Evolutionary conservation across 1,140 invertebrate genomes (phyloP).

Genomic region (Trichogramma pretiosum): DNA sequence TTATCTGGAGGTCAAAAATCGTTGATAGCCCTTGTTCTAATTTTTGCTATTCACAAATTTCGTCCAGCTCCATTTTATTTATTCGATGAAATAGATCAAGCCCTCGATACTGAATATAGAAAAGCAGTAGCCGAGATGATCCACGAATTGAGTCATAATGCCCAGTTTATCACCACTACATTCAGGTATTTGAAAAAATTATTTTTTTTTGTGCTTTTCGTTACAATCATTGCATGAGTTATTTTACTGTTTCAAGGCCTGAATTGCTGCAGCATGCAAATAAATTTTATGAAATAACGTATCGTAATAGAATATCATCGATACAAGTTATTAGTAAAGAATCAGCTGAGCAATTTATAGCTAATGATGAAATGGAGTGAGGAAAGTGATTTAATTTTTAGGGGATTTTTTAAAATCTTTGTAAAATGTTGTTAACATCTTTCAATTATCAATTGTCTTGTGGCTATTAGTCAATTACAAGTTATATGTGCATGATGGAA

Average conservation of each 20-base stretch:
- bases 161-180: constrained; percentile 98
- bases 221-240: neutral
- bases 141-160: constrained; percentile 85
- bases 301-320: constrained; percentile 93
- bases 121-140: constrained; percentile 99
- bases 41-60: constrained; percentile 99
- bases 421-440: no score
- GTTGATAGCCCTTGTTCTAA: constrained; percentile 90
- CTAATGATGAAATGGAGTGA: no score
- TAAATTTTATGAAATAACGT: constrained; percentile 98
- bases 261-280: constrained; percentile 94
- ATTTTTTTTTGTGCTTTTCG: constrained; percentile 2
- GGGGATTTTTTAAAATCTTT: no score
- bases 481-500: no score
- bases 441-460: no score
- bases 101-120: constrained; percentile 91
- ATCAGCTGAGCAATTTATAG: constrained; percentile 94
- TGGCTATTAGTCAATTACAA: no score
- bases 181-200: constrained; percentile 52
- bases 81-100: constrained; percentile 98
- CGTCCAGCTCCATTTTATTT: constrained; percentile 98
- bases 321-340: constrained; percentile 81
- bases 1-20: constrained; percentile 98
- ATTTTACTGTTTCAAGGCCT: constrained; percentile 51
- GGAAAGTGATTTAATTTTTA: no score